Percentiles rank a stretch among this genome's conserved stretches.
Conservation (phyloP, 2,888 invertebrate genomes). For the Aquatica leii region DNA sequence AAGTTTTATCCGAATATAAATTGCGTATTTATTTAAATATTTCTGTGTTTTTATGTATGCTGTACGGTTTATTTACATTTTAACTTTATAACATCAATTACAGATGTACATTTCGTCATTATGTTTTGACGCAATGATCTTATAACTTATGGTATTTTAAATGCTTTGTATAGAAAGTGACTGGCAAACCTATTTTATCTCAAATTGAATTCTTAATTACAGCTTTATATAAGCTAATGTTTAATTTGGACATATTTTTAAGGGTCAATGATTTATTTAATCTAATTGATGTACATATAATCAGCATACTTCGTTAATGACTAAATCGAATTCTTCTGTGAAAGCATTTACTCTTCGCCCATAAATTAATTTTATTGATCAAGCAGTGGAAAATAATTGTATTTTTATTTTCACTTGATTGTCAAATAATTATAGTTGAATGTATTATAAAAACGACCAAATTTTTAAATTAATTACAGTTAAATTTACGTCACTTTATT, state of each 20-base stretch:
- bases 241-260: conserved; percentile 18
- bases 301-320: conserved; percentile 13
- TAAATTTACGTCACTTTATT: too few species aligned
- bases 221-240: conserved; percentile 20
- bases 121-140: conserved; percentile 14
- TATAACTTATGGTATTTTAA: conserved; percentile 16
- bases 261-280: conserved; percentile 17
- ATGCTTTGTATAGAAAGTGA: too few species aligned
- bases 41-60: too few species aligned
- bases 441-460: too few species aligned
- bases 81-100: conserved; percentile 14
- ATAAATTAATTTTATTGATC: conserved; percentile 13
- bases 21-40: conserved; percentile 10
- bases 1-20: conserved; percentile 20
- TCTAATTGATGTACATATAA: conserved; percentile 21
- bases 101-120: conserved; percentile 10
- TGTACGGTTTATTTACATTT: neutral
- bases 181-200: conserved; percentile 14
- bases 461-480: too few species aligned
- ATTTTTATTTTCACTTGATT: too few species aligned
- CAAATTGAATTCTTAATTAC: conserved; percentile 22
- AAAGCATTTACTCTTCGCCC: conserved; percentile 1
- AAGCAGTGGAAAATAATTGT: too few species aligned
- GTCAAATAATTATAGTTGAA: too few species aligned
- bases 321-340: conserved; percentile 15